Conservation (phyloP, 2,113 vertebrate species). For the Anser cygnoides region DNA sequence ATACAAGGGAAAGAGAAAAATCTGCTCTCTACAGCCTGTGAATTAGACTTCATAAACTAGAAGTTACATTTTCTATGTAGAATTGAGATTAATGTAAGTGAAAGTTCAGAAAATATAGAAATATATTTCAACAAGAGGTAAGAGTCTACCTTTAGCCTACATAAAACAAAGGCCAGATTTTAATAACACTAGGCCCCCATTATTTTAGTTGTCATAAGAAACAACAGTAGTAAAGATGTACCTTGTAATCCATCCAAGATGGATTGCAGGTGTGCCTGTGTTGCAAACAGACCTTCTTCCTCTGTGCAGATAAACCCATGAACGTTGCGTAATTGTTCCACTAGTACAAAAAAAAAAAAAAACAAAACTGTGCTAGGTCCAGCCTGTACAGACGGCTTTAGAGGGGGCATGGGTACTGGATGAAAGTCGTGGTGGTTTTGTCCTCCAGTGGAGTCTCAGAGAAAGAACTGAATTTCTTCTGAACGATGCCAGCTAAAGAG, state of each 20-base stretch:
- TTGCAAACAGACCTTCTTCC: neutral
- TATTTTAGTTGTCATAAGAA: neutral
- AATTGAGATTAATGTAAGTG: neutral
- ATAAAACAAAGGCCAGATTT: neutral
- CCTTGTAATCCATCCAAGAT: neutral
- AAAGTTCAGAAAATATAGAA: neutral
- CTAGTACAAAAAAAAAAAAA: neutral
- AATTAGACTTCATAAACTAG: neutral
- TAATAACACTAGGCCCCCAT: neutral
- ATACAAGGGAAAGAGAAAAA: neutral
- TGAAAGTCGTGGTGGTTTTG: neutral
- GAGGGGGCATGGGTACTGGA: neutral
- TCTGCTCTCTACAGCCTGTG: neutral
- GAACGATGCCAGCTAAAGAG: neutral
- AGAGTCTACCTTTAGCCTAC: neutral
- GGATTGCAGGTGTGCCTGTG: neutral
- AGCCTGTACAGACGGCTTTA: neutral
- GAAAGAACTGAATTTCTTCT: neutral
- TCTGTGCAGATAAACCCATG: neutral
- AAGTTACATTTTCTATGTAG: neutral
- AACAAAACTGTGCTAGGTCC: accelerated
- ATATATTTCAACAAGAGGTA: neutral
- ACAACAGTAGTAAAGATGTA: neutral
- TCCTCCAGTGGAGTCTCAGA: neutral
- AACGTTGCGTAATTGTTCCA: neutral